Evolutionary conservation across 2,113 vertebrate species (phyloP).

Genomic region (Erinaceus europaeus): DNA sequence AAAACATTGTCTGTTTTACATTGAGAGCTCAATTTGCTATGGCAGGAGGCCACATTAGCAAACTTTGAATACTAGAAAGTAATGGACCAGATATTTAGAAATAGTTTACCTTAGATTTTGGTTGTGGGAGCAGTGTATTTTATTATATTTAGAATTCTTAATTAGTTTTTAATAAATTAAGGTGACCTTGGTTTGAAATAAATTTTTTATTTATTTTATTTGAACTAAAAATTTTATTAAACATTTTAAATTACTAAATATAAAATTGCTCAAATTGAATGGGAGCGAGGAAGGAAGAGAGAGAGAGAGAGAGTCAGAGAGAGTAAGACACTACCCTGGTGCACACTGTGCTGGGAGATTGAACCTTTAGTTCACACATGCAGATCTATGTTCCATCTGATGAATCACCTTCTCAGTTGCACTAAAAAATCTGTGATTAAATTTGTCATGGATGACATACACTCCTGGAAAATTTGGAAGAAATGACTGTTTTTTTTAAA

Average conservation of each 20-base stretch:
- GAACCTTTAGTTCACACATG: no score
- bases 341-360: no score
- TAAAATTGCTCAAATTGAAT: no score
- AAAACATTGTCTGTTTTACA: slow-evolving; percentile 59
- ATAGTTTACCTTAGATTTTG: slow-evolving; percentile 39
- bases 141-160: slow-evolving; percentile 27
- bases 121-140: neutral
- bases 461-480: neutral
- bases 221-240: slow-evolving; percentile 16
- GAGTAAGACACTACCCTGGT: no score
- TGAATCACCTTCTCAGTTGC: no score
- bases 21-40: slow-evolving; percentile 51
- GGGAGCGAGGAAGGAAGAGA: no score
- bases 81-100: slow-evolving; percentile 57
- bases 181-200: slow-evolving; percentile 1
- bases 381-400: no score
- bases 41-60: slow-evolving; percentile 46
- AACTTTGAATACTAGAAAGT: slow-evolving; percentile 61
- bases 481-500: neutral
- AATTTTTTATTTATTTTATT: slow-evolving; percentile 21
- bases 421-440: slow-evolving; percentile 5
- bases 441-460: neutral
- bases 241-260: neutral
- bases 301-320: no score
- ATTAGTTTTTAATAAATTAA: slow-evolving; percentile 57